Percentiles rank a stretch among this genome's conserved stretches.
Evolutionary conservation across 2,888 invertebrate genomes (phyloP).

Genomic region (Glaucopsyche alexis): DNA sequence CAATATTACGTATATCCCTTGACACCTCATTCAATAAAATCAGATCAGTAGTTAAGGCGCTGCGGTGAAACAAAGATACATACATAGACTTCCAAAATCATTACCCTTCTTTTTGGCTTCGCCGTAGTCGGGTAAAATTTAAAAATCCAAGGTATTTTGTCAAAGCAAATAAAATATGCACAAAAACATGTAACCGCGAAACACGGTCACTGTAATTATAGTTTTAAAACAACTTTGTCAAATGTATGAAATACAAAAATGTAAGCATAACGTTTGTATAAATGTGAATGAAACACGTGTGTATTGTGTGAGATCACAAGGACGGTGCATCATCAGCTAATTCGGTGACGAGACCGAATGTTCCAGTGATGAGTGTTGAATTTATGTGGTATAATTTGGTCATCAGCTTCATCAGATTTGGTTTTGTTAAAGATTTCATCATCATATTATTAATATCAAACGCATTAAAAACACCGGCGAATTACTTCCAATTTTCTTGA

Average conservation of each 20-base stretch:
- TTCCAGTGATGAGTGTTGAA: constrained; percentile 5
- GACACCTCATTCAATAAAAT: too few species aligned
- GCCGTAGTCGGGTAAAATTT: too few species aligned
- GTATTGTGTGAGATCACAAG: constrained; percentile 31
- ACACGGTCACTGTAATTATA: not conserved
- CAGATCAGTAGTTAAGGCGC: too few species aligned
- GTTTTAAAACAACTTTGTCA: not conserved
- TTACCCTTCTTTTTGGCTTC: too few species aligned
- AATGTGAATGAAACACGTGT: not conserved
- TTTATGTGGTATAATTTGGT: not conserved
- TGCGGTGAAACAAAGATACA: too few species aligned
- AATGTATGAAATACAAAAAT: constrained; percentile 1
- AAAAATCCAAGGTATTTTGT: too few species aligned
- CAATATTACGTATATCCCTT: too few species aligned
- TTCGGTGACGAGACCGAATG: constrained; percentile 18
- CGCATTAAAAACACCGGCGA: too few species aligned
- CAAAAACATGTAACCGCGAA: not conserved
- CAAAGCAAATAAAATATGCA: not conserved
- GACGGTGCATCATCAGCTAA: constrained; percentile 39
- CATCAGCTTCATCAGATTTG: not conserved
- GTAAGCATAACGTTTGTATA: not conserved
- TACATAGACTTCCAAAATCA: too few species aligned
- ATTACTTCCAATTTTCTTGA: not conserved
- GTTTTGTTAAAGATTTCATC: too few species aligned
- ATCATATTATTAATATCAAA: too few species aligned